A percentile compares a stretch with the other conserved stretches of the same genome.
Evolutionary conservation across 1,140 invertebrate genomes (phyloP).

Genomic region (Drosophila carrolli): DNA sequence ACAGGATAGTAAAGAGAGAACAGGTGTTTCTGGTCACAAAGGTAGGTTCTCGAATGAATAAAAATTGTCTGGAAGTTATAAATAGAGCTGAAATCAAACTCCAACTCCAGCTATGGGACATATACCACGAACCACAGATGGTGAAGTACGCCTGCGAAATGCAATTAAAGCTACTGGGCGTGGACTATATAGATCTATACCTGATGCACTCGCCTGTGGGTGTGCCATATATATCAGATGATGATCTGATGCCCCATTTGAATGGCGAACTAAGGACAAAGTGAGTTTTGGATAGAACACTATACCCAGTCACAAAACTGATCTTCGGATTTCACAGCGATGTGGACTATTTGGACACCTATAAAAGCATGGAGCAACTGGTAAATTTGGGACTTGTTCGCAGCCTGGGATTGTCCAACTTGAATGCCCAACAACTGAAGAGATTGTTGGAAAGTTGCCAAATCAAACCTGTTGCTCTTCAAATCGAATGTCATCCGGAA

Average conservation of each 20-base stretch:
- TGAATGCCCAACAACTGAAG: conserved; percentile 92
- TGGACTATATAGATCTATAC: conserved; percentile 91
- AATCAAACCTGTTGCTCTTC: conserved; percentile 91
- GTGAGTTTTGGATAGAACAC: conserved; percentile 27
- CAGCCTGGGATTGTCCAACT: conserved; percentile 96
- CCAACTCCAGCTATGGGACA: conserved; percentile 53
- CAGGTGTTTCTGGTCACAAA: conserved; percentile 90
- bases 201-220: conserved; percentile 91
- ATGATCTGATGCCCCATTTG: conserved; percentile 52
- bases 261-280: conserved; percentile 41
- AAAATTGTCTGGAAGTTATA: not conserved
- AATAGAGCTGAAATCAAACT: not conserved
- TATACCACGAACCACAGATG: conserved; percentile 56
- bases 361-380: conserved; percentile 93
- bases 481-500: conserved; percentile 93
- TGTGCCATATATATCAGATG: conserved; percentile 43
- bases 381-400: conserved; percentile 89
- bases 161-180: conserved; percentile 87
- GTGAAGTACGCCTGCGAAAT: conserved; percentile 73
- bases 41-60: conserved; percentile 75
- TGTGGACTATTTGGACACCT: conserved; percentile 94
- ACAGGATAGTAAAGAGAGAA: conserved; percentile 87
- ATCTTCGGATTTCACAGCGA: conserved; percentile 52
- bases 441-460: conserved; percentile 88
- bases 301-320: conserved; percentile 9